These are phyloP conservation scores for Maniola hyperantus DNA, from an alignment of 2,888 invertebrate species.

Conservation along the genomic window DNA sequence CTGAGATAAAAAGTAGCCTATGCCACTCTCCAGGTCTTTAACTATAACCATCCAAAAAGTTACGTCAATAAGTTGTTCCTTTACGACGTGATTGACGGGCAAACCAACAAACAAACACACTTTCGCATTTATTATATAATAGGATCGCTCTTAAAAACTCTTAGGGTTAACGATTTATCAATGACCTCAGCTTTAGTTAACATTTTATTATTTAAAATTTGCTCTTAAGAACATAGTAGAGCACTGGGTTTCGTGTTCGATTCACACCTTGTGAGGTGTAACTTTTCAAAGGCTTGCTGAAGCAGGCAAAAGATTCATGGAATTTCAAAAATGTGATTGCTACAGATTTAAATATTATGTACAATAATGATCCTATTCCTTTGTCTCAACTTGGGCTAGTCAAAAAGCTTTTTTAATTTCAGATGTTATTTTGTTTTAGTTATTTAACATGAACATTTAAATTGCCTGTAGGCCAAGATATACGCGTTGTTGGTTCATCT, in stretches of 20 bases:
- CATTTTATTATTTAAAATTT: not conserved
- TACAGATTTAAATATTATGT: not conserved
- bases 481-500: slow-evolving; percentile 20
- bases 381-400: not conserved
- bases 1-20: no score
- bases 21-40: no score
- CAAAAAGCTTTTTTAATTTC: not conserved
- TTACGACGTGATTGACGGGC: no score
- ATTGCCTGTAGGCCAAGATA: slow-evolving; percentile 6
- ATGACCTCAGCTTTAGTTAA: not conserved
- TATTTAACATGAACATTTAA: not conserved
- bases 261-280: not conserved
- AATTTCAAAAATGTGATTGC: not conserved
- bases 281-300: slow-evolving; percentile 10
- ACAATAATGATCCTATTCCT: not conserved
- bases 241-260: not conserved
- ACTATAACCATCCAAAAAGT: no score
- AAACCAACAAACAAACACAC: no score
- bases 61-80: no score
- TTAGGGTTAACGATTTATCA: not conserved
- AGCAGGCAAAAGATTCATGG: not conserved
- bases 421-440: not conserved
- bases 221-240: not conserved
- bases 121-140: no score
- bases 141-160: no score